These are phyloP conservation scores for Pseudanteris insignis DNA, from an alignment of 2,888 invertebrate genomes.

Conservation along the genomic window DNA sequence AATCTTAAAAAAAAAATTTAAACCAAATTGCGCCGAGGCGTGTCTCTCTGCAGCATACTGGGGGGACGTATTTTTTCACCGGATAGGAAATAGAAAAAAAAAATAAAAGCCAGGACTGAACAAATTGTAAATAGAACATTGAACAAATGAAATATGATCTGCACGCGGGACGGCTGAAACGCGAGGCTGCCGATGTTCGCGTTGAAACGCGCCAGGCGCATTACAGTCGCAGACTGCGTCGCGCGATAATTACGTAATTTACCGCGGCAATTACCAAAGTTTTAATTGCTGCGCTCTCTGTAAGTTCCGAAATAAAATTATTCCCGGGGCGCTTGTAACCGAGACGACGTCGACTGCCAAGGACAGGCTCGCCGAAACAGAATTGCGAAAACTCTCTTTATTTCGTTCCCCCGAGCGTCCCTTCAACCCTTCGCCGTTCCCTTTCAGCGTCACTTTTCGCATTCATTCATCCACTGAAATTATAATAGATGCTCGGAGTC, in stretches of 20 bases:
- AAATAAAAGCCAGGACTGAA: neutral
- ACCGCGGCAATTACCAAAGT: constrained; percentile 61
- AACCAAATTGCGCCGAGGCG: too few species aligned
- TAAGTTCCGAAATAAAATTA: constrained; percentile 59
- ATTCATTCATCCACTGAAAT: too few species aligned
- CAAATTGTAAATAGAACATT: constrained; percentile 7
- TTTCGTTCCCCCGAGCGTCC: too few species aligned
- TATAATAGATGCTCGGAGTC: too few species aligned
- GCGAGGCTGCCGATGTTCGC: constrained; percentile 23
- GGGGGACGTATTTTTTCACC: too few species aligned
- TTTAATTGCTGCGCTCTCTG: constrained; percentile 59
- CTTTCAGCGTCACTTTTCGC: too few species aligned
- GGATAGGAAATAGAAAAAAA: too few species aligned
- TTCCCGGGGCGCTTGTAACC: constrained; percentile 45
- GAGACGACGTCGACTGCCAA: constrained; percentile 31
- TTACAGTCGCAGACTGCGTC: constrained; percentile 27
- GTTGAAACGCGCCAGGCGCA: constrained; percentile 28
- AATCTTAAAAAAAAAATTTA: too few species aligned
- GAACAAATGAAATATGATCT: constrained; percentile 22
- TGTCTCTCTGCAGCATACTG: too few species aligned
- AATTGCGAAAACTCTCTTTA: constrained; percentile 3
- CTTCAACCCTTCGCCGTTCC: neutral
- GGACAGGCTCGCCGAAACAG: constrained; percentile 14
- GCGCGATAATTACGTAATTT: constrained; percentile 57
- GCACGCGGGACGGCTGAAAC: constrained; percentile 5